These are phyloP conservation scores for Salarias fasciatus DNA, from an alignment of 2,797 vertebrate genomes.

Conservation along the genomic window DNA sequence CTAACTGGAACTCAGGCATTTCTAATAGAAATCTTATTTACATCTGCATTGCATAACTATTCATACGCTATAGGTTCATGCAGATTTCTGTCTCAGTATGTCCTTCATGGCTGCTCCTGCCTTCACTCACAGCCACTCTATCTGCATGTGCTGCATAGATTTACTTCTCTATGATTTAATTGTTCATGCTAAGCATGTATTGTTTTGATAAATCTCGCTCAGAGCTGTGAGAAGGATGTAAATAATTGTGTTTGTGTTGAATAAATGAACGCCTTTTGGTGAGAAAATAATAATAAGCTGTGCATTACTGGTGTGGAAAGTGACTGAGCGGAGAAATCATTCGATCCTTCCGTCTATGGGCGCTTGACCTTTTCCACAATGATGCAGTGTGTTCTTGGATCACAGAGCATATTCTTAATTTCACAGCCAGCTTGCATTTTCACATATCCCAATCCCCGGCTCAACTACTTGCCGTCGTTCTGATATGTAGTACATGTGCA, in stretches of 20 bases:
- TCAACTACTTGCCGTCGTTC: slow-evolving; percentile 56
- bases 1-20: no score
- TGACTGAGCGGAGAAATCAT: slow-evolving; percentile 24
- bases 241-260: slow-evolving; percentile 33
- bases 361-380: slow-evolving; percentile 60
- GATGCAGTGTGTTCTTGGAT: slow-evolving; percentile 55
- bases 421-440: slow-evolving; percentile 63
- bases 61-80: no score
- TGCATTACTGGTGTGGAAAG: slow-evolving; percentile 20
- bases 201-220: slow-evolving; percentile 1
- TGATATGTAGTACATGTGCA: slow-evolving; percentile 64
- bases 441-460: slow-evolving; percentile 41
- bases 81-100: no score
- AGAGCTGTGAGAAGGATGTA: background rate
- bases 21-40: no score
- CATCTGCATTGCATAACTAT: background rate
- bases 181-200: background rate
- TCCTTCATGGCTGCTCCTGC: no score
- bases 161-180: no score
- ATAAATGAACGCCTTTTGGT: slow-evolving; percentile 51
- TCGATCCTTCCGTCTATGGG: slow-evolving; percentile 26
- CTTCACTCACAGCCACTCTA: no score
- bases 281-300: slow-evolving; percentile 36
- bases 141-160: no score
- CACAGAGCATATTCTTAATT: slow-evolving; percentile 63